phyloP scores from a whole-genome alignment of 2,113 vertebrate species.

The Dipodomys stephensi region DNA sequence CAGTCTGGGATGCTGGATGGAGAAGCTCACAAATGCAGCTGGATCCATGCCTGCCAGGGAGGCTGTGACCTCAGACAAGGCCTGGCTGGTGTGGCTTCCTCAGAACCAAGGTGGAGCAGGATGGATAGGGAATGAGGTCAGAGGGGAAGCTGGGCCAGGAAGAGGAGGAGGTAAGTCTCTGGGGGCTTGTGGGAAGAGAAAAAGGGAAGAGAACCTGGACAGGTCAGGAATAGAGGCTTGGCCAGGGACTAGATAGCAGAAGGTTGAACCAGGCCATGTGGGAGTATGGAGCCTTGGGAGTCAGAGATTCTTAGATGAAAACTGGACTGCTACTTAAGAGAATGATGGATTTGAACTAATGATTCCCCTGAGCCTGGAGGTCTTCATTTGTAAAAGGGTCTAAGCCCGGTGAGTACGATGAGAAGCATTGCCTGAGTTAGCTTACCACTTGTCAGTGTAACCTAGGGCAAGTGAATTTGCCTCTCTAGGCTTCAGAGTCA shows the following conservation, averaged over 20 bases:
- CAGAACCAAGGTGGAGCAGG: conserved; percentile 68
- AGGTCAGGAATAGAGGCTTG: conserved; percentile 27
- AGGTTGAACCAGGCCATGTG: not conserved
- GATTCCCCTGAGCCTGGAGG: not conserved
- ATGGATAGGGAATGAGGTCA: conserved; percentile 56
- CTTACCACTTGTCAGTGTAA: not conserved
- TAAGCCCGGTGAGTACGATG: not conserved
- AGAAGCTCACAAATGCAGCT: not conserved
- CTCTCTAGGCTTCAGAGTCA: not conserved
- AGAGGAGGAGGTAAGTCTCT: conserved; percentile 16
- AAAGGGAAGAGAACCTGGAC: not conserved
- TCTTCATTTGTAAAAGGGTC: not conserved
- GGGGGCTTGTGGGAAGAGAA: not conserved
- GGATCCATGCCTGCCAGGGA: not conserved
- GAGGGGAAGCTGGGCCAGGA: not conserved
- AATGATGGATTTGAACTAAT: not conserved
- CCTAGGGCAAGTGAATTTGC: not conserved
- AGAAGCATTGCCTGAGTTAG: not conserved
- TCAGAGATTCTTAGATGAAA: conserved; percentile 8
- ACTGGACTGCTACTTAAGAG: not conserved
- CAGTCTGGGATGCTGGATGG: not conserved
- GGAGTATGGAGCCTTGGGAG: not conserved
- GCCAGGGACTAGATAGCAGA: not conserved
- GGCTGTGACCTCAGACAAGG: not conserved
- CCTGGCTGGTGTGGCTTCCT: conserved; percentile 23